Evolutionary conservation across 37 sponge, comb jelly and placozoan species (phyloP), one percentile per base, ranked within the genome.

Genomic region (Tethya wilhelma): DNA sequence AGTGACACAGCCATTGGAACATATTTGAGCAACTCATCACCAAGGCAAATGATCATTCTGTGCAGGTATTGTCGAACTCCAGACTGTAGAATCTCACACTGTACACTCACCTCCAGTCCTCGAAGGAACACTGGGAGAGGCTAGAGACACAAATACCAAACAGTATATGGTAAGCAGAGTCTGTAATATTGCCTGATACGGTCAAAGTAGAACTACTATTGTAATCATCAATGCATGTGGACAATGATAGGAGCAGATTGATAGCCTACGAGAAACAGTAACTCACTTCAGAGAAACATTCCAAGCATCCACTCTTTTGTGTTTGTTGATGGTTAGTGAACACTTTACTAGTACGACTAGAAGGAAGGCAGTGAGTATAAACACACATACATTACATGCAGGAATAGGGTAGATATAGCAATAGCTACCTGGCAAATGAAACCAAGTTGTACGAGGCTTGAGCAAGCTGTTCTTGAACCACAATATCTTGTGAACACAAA

Each of bases 1-100:
- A 87, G 80, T 5, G 84, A 74, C 7, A 96, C 76, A 40, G 95
- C 86, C 34, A 87, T 45, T 37, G 97, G 97, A 11, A 96, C 79
- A 76, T 78, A 93, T 32, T 78, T 91, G 46, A 96, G 83, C 41
- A 96, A 74, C 78, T 90, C 89, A 38, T 90, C 92, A 17, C 95
- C 97, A 19, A 96, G 81, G 41, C 95, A 90, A 42, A 96, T 90
- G 41, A 96, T 84, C 97, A 96, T 96, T 0, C 97, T 79, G 60
- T 96, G 97, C 0, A 96, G 86, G 46, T 84, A 93, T 63, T 93
- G 94, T 58, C 94, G 46, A 39, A 96, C 95, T 33, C 93, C 93
- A 44, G 95, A 82, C 11, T 90, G 94, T 6, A 96, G 82, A 0
- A 65, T 20, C 38, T 90, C 88, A 41, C 82, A 49, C 71, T 93